Percentiles rank a stretch among this genome's conserved stretches.
phyloP scores from a whole-genome alignment of 2,797 vertebrate genomes.

The Neosilurus mollespiculum region DNA sequence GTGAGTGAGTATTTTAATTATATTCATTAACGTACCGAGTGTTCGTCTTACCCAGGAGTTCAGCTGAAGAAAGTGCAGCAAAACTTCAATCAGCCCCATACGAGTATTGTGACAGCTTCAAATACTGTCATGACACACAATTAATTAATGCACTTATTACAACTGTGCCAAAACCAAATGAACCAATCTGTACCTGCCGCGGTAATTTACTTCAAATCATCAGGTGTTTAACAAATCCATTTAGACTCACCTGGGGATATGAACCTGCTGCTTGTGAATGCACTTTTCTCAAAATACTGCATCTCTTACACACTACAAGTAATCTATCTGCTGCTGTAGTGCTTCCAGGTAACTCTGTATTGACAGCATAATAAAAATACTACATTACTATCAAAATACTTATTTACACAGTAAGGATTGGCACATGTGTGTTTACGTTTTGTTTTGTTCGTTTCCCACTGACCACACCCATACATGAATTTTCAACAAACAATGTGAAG shows the following conservation, averaged over 20 bases:
- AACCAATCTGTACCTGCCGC: constrained; percentile 48
- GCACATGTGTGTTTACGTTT: no score
- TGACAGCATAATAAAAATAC: no score
- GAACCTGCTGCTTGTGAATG: constrained; percentile 35
- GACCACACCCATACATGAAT: no score
- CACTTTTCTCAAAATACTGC: constrained; percentile 34
- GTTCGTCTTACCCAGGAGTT: not conserved
- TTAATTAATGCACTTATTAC: constrained; percentile 51
- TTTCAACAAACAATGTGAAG: no score
- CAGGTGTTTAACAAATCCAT: constrained; percentile 45
- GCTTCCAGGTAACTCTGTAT: not conserved
- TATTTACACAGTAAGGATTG: not conserved
- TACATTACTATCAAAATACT: not conserved
- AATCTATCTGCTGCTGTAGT: not conserved
- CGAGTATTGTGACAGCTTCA: constrained; percentile 36
- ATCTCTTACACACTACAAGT: not conserved
- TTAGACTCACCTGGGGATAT: constrained; percentile 33
- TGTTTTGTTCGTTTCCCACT: no score
- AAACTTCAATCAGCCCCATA: constrained; percentile 40
- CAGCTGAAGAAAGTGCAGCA: constrained; percentile 6
- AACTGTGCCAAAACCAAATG: constrained; percentile 30
- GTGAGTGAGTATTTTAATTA: not conserved
- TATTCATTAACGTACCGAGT: not conserved
- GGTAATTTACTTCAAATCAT: constrained; percentile 47
- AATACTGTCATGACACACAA: constrained; percentile 34